Conservation (phyloP, 2,113 vertebrate genomes). For the Alces alces region DNA sequence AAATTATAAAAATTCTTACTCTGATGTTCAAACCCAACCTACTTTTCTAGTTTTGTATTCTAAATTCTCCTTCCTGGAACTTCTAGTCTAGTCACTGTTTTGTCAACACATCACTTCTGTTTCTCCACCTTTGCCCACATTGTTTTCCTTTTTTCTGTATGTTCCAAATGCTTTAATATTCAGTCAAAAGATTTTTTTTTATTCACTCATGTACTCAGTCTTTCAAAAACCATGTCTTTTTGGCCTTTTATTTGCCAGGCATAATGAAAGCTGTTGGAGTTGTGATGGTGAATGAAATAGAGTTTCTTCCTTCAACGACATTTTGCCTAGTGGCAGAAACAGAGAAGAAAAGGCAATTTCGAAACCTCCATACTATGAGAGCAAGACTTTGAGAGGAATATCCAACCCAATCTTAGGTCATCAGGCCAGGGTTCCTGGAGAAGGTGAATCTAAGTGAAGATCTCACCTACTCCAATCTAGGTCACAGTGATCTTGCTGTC, state of each 20-base stretch:
- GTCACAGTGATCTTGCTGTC: not conserved
- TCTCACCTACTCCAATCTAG: not conserved
- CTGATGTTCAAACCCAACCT: not conserved
- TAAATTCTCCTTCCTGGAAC: not conserved
- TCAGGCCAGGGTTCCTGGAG: not conserved
- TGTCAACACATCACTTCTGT: not conserved
- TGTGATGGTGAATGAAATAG: not conserved
- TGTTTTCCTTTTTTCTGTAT: not conserved
- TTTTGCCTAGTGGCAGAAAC: not conserved
- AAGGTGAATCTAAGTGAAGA: not conserved
- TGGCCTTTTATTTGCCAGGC: not conserved
- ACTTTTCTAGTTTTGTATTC: not conserved
- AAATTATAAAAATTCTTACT: not conserved
- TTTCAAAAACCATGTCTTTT: not conserved
- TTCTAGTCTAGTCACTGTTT: not conserved
- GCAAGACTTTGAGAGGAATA: too few relatives aligned
- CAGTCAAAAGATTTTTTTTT: not conserved
- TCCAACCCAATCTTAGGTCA: not conserved
- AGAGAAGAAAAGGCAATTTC: not conserved
- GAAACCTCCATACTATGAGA: not conserved
- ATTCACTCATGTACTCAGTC: not conserved
- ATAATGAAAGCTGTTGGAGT: not conserved
- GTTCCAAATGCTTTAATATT: not conserved
- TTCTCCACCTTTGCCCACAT: not conserved
- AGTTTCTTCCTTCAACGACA: not conserved